These are phyloP conservation scores for Dicranocentrus wangi DNA, from an alignment of 2,888 invertebrate genomes.

Conservation along the genomic window DNA sequence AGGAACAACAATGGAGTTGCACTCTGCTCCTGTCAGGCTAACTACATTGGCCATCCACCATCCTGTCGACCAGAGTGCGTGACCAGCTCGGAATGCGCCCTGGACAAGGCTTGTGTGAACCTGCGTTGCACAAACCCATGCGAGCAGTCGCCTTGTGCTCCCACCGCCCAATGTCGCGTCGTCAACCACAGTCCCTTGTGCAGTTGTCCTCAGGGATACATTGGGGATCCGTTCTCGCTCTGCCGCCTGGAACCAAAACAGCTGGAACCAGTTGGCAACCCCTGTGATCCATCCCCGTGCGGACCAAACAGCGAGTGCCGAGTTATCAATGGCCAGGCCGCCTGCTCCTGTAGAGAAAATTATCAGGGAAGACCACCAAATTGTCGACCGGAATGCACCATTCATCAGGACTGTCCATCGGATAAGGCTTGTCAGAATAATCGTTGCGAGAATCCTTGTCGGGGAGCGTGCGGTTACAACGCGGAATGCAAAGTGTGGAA, in stretches of 20 bases:
- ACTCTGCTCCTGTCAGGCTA: constrained; percentile 77
- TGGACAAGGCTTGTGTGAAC: constrained; percentile 73
- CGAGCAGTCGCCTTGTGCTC: constrained; percentile 32
- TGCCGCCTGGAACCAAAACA: constrained; percentile 41
- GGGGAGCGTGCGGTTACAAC: constrained; percentile 82
- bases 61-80: constrained; percentile 78
- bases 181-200: constrained; percentile 68
- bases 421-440: constrained; percentile 77
- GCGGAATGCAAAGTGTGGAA: constrained; percentile 73
- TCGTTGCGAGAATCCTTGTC: constrained; percentile 89
- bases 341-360: constrained; percentile 68
- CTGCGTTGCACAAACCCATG: constrained; percentile 37
- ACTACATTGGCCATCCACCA: constrained; percentile 78
- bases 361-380: constrained; percentile 66
- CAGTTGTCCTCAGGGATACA: constrained; percentile 70
- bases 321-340: constrained; percentile 64
- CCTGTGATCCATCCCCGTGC: constrained; percentile 70
- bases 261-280: constrained; percentile 42
- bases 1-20: constrained; percentile 78
- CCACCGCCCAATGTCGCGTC: constrained; percentile 65
- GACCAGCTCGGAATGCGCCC: constrained; percentile 73
- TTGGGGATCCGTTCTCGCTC: constrained; percentile 73
- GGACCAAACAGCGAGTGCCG: constrained; percentile 75
- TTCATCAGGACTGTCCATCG: constrained; percentile 66
- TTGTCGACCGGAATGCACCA: constrained; percentile 68